Conservation (phyloP, 2,888 invertebrate species). For the Lycia hirtaria region DNA sequence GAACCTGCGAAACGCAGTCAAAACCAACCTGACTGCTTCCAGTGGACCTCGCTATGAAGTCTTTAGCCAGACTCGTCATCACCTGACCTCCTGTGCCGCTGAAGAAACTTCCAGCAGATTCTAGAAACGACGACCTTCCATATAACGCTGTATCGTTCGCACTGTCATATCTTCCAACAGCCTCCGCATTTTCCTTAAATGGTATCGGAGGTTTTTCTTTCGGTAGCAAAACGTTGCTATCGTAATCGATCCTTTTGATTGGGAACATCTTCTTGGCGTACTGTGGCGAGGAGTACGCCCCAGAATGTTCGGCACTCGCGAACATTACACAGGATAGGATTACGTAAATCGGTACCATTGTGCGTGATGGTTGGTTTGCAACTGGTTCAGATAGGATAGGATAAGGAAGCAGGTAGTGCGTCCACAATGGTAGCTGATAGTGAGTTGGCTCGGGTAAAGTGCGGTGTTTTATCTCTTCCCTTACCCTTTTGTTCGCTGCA, state of each 20-base stretch:
- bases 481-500: conserved; percentile 77
- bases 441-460: conserved; percentile 55
- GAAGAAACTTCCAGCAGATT: conserved; percentile 72
- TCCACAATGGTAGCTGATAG: conserved; percentile 58
- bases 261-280: conserved; percentile 82
- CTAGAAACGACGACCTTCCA: conserved; percentile 69
- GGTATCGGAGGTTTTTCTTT: conserved; percentile 61
- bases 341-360: conserved; percentile 65
- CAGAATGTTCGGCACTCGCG: conserved; percentile 68
- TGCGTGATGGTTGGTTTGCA: conserved; percentile 47
- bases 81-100: conserved; percentile 81
- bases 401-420: conserved; percentile 58
- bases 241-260: conserved; percentile 58
- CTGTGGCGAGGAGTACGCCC: conserved; percentile 82
- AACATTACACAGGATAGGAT: conserved; percentile 52
- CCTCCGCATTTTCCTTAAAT: conserved; percentile 58
- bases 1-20: conserved; percentile 83
- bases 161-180: conserved; percentile 63
- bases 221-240: conserved; percentile 67
- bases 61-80: conserved; percentile 87
- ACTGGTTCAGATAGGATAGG: conserved; percentile 51
- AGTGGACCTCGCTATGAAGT: conserved; percentile 88
- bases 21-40: conserved; percentile 89
- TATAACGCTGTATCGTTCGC: conserved; percentile 63
- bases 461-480: conserved; percentile 80